Evolutionary conservation across 1,140 invertebrate species (phyloP).

Genomic region (Manduca sexta): DNA sequence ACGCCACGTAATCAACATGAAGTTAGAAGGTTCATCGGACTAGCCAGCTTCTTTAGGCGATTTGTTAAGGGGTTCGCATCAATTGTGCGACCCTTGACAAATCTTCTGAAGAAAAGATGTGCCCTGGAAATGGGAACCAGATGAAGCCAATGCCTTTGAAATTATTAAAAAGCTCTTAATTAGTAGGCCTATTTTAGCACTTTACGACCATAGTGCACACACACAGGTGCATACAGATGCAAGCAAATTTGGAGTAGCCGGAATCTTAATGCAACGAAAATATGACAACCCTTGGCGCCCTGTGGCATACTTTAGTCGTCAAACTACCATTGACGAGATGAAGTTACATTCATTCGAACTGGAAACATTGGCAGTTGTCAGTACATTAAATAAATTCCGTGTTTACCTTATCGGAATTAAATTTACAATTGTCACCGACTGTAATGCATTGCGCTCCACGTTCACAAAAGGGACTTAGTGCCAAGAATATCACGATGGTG

Average conservation of each 20-base stretch:
- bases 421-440: slow-evolving; percentile 23
- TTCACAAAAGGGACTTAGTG: slow-evolving; percentile 35
- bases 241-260: slow-evolving; percentile 21
- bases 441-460: slow-evolving; percentile 35
- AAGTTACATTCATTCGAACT: slow-evolving; percentile 14
- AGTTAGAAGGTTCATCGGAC: slow-evolving; percentile 43
- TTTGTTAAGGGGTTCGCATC: slow-evolving; percentile 38
- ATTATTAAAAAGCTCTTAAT: slow-evolving; percentile 1
- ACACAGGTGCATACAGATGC: slow-evolving; percentile 27
- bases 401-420: too few relatives aligned
- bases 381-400: too few relatives aligned
- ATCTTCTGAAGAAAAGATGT: slow-evolving; percentile 29
- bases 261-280: slow-evolving; percentile 21
- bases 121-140: slow-evolving; percentile 17
- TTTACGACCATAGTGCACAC: slow-evolving; percentile 17
- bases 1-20: slow-evolving; percentile 31
- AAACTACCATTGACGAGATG: slow-evolving; percentile 13
- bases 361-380: too few relatives aligned
- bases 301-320: slow-evolving; percentile 26
- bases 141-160: slow-evolving; percentile 2
- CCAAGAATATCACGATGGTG: slow-evolving; percentile 47
- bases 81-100: slow-evolving; percentile 28
- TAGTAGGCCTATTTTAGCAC: slow-evolving; percentile 13
- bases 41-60: slow-evolving; percentile 41
- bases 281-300: slow-evolving; percentile 7